Evolutionary conservation across 2,888 invertebrate species (phyloP).

Genomic region (Drosophila mimetica): DNA sequence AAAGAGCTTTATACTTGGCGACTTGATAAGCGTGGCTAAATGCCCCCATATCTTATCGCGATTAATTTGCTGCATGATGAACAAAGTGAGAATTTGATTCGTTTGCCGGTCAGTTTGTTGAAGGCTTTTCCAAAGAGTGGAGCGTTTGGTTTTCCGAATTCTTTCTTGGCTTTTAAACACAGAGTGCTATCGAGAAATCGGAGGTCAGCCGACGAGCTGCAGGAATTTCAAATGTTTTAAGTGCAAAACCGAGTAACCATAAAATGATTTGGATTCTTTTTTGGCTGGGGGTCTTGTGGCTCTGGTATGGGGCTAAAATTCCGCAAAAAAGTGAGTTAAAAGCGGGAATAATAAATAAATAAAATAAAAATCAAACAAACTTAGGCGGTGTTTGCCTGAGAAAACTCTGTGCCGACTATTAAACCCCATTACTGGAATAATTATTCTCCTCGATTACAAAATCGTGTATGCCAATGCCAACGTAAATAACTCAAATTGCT

Average conservation of each 20-base stretch:
- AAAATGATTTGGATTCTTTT: conserved; percentile 68
- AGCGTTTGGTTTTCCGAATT: conserved; percentile 2
- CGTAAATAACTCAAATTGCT: conserved; percentile 18
- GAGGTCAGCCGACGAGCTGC: conserved; percentile 23
- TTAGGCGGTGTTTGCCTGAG: conserved; percentile 2
- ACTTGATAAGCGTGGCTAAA: conserved; percentile 59
- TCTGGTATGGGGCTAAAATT: conserved; percentile 46
- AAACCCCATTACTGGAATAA: conserved; percentile 23
- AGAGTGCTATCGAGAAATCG: conserved; percentile 3
- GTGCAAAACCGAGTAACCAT: conserved; percentile 18
- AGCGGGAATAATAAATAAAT: conserved; percentile 16
- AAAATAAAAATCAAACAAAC: neutral
- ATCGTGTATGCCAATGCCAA: conserved; percentile 22
- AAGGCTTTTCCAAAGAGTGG: conserved; percentile 26
- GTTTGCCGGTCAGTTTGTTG: conserved; percentile 50
- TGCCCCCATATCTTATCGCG: conserved; percentile 67
- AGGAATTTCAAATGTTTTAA: conserved; percentile 37
- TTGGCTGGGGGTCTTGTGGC: conserved; percentile 59
- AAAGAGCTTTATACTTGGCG: conserved; percentile 40
- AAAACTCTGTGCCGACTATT: conserved; percentile 1
- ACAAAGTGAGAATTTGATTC: conserved; percentile 45
- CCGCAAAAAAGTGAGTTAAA: conserved; percentile 59
- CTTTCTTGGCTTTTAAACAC: neutral
- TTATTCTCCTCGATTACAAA: conserved; percentile 27
- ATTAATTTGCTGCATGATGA: conserved; percentile 53